Evolutionary conservation across 2,888 invertebrate species (phyloP), one percentile per base, ranked within the genome.

Genomic region (Andrena bicolor): DNA sequence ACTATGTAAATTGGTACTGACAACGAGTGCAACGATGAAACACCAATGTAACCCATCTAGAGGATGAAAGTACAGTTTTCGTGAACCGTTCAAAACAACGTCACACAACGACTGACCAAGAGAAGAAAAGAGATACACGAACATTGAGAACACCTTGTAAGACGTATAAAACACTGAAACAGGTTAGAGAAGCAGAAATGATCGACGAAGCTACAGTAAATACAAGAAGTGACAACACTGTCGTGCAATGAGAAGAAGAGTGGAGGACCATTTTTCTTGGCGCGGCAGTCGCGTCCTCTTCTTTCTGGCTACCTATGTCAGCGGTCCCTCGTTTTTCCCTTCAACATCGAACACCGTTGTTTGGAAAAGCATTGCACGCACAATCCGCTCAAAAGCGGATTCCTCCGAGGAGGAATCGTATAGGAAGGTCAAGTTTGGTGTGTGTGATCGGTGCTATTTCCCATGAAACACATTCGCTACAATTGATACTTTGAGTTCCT

Each of bases 21-120:
- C 87, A 90, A 73, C 81, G 82, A 90, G 86, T 90, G 87, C 90
- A 90, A 91, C 83, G 89, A 83, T 41, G 80, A 82, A 76, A 86
- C 77, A 79, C 74, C 63, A 84, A 89, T 66, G 28, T 71, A 70
- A 69, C 30, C 70, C 66, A 74, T 66, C 35, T 35, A 82, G 58
- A 68, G 49, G 60, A 74, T 61, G 41, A 64, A 65, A 51, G 75
- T 69, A 73, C 72, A 82, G 35, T 74, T 61, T 70, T 56, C 76
- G 64, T 32, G 74, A 58, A 23, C 71, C 63, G 65, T 30, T 61
- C 5, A 51, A 32, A 68, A 69, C 63, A 56, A 72, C 53, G 41
- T 76, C 35, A 68, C 23, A 76, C 53, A 80, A 78, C 41, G 64
- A 76, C 66, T 23, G 72, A 65, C 70, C 28, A 78, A 76, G 66